These are phyloP conservation scores for Leptopterna dolabrata DNA, from an alignment of 2,888 invertebrate genomes.

Conservation along the genomic window DNA sequence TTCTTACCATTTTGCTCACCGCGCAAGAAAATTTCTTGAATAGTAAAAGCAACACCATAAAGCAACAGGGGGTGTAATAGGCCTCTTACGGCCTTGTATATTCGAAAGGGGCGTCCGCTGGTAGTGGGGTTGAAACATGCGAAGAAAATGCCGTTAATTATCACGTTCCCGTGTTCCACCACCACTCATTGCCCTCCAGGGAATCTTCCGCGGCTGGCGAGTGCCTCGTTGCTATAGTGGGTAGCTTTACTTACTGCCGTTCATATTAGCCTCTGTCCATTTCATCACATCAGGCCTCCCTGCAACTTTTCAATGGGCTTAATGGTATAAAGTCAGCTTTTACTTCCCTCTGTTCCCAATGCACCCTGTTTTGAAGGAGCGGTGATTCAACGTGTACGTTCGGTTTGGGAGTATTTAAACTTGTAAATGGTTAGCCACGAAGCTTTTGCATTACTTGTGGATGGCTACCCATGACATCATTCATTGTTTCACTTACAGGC, in stretches of 20 bases:
- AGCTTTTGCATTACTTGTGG: background rate
- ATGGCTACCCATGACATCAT: background rate
- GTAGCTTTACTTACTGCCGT: background rate
- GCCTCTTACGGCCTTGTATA: background rate
- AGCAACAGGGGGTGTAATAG: background rate
- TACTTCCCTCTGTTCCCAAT: background rate
- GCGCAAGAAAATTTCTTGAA: background rate
- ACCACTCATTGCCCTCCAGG: background rate
- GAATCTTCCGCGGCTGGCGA: background rate
- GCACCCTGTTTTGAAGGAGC: background rate
- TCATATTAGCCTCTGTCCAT: conserved; percentile 35
- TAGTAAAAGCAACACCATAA: background rate
- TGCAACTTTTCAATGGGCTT: conserved; percentile 23
- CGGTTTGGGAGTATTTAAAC: background rate
- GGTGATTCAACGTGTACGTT: background rate
- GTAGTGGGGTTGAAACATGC: background rate
- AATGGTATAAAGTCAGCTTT: conserved; percentile 28
- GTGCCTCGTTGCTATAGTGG: background rate
- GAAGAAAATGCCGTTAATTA: background rate
- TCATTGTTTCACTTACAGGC: too few relatives aligned
- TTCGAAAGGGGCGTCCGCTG: background rate
- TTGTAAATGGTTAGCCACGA: background rate
- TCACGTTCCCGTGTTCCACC: background rate
- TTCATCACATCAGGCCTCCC: conserved; percentile 28
- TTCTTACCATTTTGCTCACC: background rate